Base-by-base conservation (phyloP, 2,797 vertebrate species). In the Sylvia borin region DNA sequence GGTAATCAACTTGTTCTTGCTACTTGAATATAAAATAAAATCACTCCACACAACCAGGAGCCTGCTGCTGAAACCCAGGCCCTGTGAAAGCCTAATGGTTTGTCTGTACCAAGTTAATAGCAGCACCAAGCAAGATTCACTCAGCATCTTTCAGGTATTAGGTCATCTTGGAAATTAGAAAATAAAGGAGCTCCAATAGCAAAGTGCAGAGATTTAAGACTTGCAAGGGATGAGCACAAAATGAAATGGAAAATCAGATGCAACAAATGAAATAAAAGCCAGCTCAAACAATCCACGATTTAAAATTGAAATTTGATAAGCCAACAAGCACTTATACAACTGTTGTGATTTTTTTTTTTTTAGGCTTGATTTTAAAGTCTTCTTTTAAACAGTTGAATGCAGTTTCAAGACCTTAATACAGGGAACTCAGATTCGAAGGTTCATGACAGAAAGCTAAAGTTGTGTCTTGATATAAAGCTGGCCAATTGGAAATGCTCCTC, bases 21-120 rank as follows among this genome's bases (percentile, higher is more conserved):
- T 92, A 58, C 95, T 92, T 94, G 90, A 88, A 94, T 97, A 96
- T 90, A 97, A 98, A 98, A 97, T 97, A 98, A 98, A 98, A 97
- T 92, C 95, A 78, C 93, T 95, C 70, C 92, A 88, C 96, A 92
- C 93, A 96, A 95, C 96, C 70, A 92, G 94, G 83, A 80, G 87
- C 90, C 85, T 48, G 43, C 95, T 93, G 95, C 96, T 97, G 94
- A 97, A 97, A 97, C 92, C 96, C 97, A 96, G 95, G 79, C 97
- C 96, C 96, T 97, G 88, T 96, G 98, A 98, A 98, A 96, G 93
- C 96, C 96, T 96, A 97, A 97, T 96, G 80, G 80, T 93, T 97
- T 96, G 77, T 83, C 27, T 66, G 87, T 74, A 84, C 73, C 81
- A 96, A 97, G 78, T 83, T 96, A 97, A 90, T 38, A 88, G 38